A percentile compares a stretch with the other conserved stretches of the same genome.
phyloP scores from a whole-genome alignment of 2,113 vertebrate genomes.

The Cyprinodon brontotheroides region DNA sequence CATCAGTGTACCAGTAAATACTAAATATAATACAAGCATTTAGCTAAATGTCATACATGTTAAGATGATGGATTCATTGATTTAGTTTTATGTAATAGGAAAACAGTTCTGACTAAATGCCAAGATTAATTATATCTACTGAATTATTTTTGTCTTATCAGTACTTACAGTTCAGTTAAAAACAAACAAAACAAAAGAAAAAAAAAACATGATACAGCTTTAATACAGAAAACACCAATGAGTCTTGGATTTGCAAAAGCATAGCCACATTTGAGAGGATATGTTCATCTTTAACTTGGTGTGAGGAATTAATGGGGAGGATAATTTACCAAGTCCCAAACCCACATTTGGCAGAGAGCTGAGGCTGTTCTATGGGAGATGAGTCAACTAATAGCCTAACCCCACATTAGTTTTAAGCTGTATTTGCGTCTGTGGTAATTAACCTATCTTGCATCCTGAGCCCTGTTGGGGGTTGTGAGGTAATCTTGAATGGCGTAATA shows the following conservation, averaged over 20 bases:
- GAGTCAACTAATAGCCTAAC: slow-evolving; percentile 16
- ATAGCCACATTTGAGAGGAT: neutral
- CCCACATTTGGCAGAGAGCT: neutral
- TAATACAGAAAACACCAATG: neutral
- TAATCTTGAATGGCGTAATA: slow-evolving; percentile 77
- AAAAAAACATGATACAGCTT: neutral
- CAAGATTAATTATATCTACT: neutral
- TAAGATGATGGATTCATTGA: neutral
- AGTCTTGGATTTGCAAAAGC: neutral
- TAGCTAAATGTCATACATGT: neutral
- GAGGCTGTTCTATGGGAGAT: neutral
- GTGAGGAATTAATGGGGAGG: neutral
- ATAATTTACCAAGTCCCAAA: neutral
- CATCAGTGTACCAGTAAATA: too few relatives aligned
- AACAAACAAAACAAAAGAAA: neutral
- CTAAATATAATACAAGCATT: neutral
- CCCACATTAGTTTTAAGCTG: slow-evolving; percentile 63
- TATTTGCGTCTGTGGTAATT: slow-evolving; percentile 71
- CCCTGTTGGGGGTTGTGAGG: slow-evolving; percentile 59
- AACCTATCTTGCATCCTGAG: slow-evolving; percentile 71
- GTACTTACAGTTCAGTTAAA: neutral
- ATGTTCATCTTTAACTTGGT: neutral
- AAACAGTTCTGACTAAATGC: neutral
- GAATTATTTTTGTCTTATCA: neutral
- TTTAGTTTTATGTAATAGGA: neutral